These are phyloP conservation scores for Dendrolimus pini DNA, from an alignment of 2,888 invertebrate species.

Conservation along the genomic window DNA sequence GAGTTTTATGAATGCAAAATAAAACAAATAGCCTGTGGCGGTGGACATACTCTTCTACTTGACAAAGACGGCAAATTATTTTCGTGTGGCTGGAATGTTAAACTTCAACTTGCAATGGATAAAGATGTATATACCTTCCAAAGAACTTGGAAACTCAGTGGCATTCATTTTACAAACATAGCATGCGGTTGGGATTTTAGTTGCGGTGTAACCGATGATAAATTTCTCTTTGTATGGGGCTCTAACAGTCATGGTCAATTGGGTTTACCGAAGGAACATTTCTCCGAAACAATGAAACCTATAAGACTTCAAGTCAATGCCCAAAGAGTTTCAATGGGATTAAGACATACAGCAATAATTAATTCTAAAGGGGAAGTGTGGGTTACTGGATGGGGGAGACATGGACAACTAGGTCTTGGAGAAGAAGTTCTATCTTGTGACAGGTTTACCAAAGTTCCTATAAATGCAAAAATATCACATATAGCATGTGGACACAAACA, in stretches of 20 bases:
- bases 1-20: slow-evolving; percentile 69
- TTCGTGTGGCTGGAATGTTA: slow-evolving; percentile 87
- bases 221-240: slow-evolving; percentile 88
- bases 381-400: slow-evolving; percentile 80
- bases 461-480: slow-evolving; percentile 73
- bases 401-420: slow-evolving; percentile 81
- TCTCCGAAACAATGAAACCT: slow-evolving; percentile 47
- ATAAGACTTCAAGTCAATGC: slow-evolving; percentile 68
- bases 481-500: slow-evolving; percentile 90
- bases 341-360: slow-evolving; percentile 81
- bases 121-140: slow-evolving; percentile 71
- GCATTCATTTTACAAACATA: slow-evolving; percentile 76
- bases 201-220: slow-evolving; percentile 82
- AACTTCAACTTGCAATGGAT: slow-evolving; percentile 81
- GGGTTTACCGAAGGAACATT: slow-evolving; percentile 77
- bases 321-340: slow-evolving; percentile 79
- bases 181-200: slow-evolving; percentile 91
- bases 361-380: slow-evolving; percentile 79
- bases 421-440: slow-evolving; percentile 43
- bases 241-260: slow-evolving; percentile 87
- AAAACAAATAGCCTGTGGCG: slow-evolving; percentile 83
- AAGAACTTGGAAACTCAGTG: slow-evolving; percentile 77
- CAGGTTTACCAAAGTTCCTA: slow-evolving; percentile 72
- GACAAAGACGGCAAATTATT: slow-evolving; percentile 81
- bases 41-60: slow-evolving; percentile 84